Base-by-base conservation (phyloP, 1,140 invertebrate species). In the Euura saliciscinereae region DNA sequence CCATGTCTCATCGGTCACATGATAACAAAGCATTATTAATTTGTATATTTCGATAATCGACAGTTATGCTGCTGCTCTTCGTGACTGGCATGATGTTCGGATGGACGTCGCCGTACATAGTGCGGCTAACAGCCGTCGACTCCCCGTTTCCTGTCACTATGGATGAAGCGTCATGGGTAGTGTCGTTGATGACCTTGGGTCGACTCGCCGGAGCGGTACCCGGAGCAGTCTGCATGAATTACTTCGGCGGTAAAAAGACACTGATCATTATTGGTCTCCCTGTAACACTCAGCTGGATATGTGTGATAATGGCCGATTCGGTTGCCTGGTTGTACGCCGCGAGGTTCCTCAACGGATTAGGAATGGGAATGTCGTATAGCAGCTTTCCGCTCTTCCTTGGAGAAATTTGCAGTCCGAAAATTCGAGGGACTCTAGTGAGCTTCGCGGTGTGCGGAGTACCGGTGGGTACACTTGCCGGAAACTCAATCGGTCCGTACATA, bases 361-460 rank as follows among this genome's bases (percentile, higher is more conserved):
- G 90, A 6, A 86, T 92, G 72, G 92, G 92, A 6, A 90, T 91
- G 45, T 88, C 91, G 2, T 92, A 91, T 72, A 90, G 91, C 8
- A 87, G 88, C 6, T 90, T 91, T 11, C 91, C 92, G 0, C 90
- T 93, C 80, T 93, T 91, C 78, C 83, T 94, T 44, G 89, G 91
- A 68, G 91, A 92, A 87, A 89, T 93, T 74, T 86, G 93, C 73
- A 86, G 90, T 45, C 83, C 90, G 77, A 86, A 90, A 66, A 89
- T 93, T 2, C 85, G 94, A 7, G 94, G 94, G 0, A 87, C 90
- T 4, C 88, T 93, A 81, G 90, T 92, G 0, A 89, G 91, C 10
- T 85, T 91, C 5, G 90, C 92, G 66, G 45, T 76, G 43, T 79
- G 79, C 10, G 94, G 94, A 2, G 93, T 93, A 75, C 83, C 95